Conservation (phyloP, 92 coral and sea anemone genomes). For the Actinostola sp. region DNA sequence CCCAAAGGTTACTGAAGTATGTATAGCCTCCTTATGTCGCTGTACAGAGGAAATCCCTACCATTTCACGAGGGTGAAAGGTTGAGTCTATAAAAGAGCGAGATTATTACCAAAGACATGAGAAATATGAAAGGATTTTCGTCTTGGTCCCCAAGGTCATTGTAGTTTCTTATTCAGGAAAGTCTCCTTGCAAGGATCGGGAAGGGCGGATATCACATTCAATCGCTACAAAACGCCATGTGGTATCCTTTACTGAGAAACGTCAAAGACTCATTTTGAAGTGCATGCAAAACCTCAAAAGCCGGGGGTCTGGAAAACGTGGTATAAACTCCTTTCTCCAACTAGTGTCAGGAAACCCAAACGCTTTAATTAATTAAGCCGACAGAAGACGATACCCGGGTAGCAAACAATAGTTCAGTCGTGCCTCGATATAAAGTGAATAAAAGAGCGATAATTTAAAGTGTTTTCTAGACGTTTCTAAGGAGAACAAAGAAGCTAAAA, state of each 20-base stretch:
- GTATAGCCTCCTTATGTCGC: too few relatives aligned
- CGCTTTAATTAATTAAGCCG: too few relatives aligned
- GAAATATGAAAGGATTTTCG: slow-evolving; percentile 24
- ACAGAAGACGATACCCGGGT: too few relatives aligned
- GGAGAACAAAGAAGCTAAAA: not conserved
- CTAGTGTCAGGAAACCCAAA: too few relatives aligned
- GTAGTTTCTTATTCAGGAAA: not conserved
- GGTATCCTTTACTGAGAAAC: not conserved
- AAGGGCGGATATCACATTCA: not conserved
- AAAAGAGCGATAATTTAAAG: not conserved
- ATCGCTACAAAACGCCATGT: not conserved
- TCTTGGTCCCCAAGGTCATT: slow-evolving; percentile 15
- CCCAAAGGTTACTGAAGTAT: too few relatives aligned
- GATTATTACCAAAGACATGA: slow-evolving; percentile 16
- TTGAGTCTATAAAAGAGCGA: slow-evolving; percentile 10
- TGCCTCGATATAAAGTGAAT: not conserved
- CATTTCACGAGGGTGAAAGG: slow-evolving; percentile 31
- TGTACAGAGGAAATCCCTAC: not conserved
- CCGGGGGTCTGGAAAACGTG: too few relatives aligned
- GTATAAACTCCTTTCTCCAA: too few relatives aligned
- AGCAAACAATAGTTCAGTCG: too few relatives aligned
- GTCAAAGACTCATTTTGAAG: too few relatives aligned
- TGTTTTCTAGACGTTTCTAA: slow-evolving; percentile 2
- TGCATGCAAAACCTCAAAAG: too few relatives aligned
- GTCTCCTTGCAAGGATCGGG: not conserved